Evolutionary conservation across 2,888 invertebrate genomes (phyloP), one percentile per base, ranked within the genome.

Genomic region (Pilophorus perplexus): DNA sequence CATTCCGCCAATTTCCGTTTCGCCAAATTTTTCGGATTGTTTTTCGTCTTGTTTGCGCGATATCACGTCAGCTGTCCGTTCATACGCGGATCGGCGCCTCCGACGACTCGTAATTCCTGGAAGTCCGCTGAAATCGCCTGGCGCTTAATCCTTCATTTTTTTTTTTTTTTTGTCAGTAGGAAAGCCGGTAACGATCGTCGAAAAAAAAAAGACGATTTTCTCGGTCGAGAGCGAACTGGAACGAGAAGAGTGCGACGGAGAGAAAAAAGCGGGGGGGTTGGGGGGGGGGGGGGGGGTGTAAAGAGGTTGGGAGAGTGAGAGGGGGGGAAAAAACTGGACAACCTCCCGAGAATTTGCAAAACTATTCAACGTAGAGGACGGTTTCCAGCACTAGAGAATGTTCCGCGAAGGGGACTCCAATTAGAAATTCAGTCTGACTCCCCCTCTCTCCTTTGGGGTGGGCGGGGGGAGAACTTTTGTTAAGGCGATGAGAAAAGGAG

Each of bases 301-400:
- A 27, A 14, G 8, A 3, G 2, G 27, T 12, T 22, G 23, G 22
- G 20, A 18, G 25, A 40, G 14, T 40, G 42, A 42, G 22, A 25
- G 33, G 16, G 25, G 20, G 42, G 59, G 59, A 42, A 42, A 59
- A 59, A 59, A 42, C 23, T 14, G 42, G 27, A 59, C 59, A 40
- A 40, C 59, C 59, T 59, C 59, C 25, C 25, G 59, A 42, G 59
- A 42, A 59, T 59, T 59, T 25, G 59, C 59, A 42, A 59, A 59
- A 59, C 59, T 59, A 59, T 59, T 59, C 59, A 20, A 20, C 38
- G 57, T n/a, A 25, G 28, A 28, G 18, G 27, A 14, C 10, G 12
- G 27, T 27, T 50, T 23, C 50, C 27, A 14, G 14, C 27, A 14
- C 28, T n/a, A 28, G 52, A 52, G 52, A 52, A 28, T 28, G 28